phyloP scores from a whole-genome alignment of 1,140 invertebrate species.

The Drosophila paulistorum region DNA sequence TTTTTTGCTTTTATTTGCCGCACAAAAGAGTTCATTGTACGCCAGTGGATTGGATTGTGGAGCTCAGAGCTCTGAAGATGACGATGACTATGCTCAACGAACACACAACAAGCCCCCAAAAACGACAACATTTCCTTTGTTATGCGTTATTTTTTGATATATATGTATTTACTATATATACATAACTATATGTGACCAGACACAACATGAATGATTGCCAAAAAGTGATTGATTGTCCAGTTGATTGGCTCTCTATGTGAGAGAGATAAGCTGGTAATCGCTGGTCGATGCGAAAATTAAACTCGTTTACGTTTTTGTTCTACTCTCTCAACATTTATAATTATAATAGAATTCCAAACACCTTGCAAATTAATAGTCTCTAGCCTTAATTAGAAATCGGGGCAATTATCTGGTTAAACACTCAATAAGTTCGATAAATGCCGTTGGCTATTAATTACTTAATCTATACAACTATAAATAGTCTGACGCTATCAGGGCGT shows the following conservation, averaged over 20 bases:
- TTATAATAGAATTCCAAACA: constrained; percentile 5
- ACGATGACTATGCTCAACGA: background rate
- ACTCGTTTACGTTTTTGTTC: background rate
- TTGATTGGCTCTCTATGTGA: background rate
- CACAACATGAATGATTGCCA: constrained; percentile 7
- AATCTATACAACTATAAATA: constrained; percentile 49
- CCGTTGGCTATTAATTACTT: constrained; percentile 49
- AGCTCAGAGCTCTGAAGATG: constrained; percentile 7
- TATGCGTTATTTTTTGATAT: constrained; percentile 2
- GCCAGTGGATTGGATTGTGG: background rate
- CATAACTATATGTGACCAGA: constrained; percentile 3
- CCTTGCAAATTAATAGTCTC: constrained; percentile 7
- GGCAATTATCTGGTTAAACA: constrained; percentile 42
- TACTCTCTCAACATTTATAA: background rate
- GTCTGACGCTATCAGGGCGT: constrained; percentile 17
- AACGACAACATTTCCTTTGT: constrained; percentile 15
- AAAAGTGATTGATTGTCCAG: constrained; percentile 16
- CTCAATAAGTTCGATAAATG: constrained; percentile 25
- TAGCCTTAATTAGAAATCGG: constrained; percentile 44
- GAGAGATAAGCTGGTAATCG: background rate
- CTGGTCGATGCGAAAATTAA: background rate
- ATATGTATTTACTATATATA: too few species aligned
- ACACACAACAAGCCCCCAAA: background rate
- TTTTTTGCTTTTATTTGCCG: constrained; percentile 39
- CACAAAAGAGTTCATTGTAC: constrained; percentile 15